A percentile compares a stretch with the other conserved stretches of the same genome.
These are phyloP conservation scores for Cottus gobio DNA, from an alignment of 2,113 vertebrate species.

Conservation along the genomic window DNA sequence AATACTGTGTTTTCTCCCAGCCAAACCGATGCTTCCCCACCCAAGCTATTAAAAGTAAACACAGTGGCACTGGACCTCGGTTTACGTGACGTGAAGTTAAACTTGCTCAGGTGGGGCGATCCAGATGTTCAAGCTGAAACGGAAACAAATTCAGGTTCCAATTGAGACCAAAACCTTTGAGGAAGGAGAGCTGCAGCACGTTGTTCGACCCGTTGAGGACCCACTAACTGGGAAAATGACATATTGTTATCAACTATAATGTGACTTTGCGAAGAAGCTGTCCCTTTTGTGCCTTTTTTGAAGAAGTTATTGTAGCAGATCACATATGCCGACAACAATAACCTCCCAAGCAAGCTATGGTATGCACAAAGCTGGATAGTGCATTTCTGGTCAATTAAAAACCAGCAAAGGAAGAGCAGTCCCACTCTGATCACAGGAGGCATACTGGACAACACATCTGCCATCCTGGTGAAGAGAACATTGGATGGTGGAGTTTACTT, in stretches of 20 bases:
- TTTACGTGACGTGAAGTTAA: constrained; percentile 44
- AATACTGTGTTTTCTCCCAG: neutral
- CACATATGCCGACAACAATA: constrained; percentile 45
- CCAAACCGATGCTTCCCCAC: constrained; percentile 30
- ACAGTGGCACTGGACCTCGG: constrained; percentile 43
- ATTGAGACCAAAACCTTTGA: constrained; percentile 58
- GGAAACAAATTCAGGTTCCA: constrained; percentile 50
- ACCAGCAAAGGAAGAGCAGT: constrained; percentile 38
- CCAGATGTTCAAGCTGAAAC: constrained; percentile 40
- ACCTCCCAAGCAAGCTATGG: constrained; percentile 52
- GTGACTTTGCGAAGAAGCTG: constrained; percentile 41
- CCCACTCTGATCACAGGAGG: constrained; percentile 11
- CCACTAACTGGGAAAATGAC: constrained; percentile 15
- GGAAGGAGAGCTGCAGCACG: constrained; percentile 10
- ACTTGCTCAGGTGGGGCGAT: constrained; percentile 53
- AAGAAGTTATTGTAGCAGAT: constrained; percentile 25
- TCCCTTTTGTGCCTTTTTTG: constrained; percentile 63
- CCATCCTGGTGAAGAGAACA: constrained; percentile 56
- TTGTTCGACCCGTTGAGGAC: neutral
- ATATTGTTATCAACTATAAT: constrained; percentile 10
- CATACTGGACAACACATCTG: constrained; percentile 25
- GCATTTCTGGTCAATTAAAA: constrained; percentile 36
- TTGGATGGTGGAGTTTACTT: constrained; percentile 46
- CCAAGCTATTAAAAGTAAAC: constrained; percentile 40
- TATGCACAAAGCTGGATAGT: constrained; percentile 49